phyloP scores from a whole-genome alignment of 2,113 vertebrate genomes.

The Limanda limanda region DNA sequence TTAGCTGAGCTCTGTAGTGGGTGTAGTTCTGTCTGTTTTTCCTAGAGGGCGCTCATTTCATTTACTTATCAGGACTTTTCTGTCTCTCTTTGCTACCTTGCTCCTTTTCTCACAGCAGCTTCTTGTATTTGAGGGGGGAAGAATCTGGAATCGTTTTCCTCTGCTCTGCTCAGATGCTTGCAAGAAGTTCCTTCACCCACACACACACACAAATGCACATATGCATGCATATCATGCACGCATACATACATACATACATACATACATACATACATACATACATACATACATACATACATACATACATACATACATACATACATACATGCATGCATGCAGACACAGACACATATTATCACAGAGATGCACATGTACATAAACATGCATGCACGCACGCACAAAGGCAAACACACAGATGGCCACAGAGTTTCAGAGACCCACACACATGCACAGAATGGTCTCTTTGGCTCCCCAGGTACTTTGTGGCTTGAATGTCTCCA shows the following conservation, averaged over 20 bases:
- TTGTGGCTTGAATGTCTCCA: conserved; percentile 53
- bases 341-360: no score
- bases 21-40: conserved; percentile 17
- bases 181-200: conserved; percentile 31
- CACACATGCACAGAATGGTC: conserved; percentile 78
- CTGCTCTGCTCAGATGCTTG: conserved; percentile 40
- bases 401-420: conserved; percentile 23
- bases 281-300: neutral
- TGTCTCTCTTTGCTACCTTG: neutral
- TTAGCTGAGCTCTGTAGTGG: no score
- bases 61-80: neutral
- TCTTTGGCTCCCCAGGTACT: conserved; percentile 89
- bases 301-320: conserved; percentile 31
- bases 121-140: conserved; percentile 6
- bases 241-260: conserved; percentile 23
- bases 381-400: neutral
- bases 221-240: neutral
- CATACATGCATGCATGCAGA: conserved; percentile 22
- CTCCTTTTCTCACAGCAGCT: conserved; percentile 15
- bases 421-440: conserved; percentile 4
- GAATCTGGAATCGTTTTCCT: conserved; percentile 64
- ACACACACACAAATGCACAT: conserved; percentile 3
- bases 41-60: conserved; percentile 54
- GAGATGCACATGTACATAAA: no score
- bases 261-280: neutral